Conservation (phyloP, 2,888 invertebrate species). For the Orchesellides sinensis region DNA sequence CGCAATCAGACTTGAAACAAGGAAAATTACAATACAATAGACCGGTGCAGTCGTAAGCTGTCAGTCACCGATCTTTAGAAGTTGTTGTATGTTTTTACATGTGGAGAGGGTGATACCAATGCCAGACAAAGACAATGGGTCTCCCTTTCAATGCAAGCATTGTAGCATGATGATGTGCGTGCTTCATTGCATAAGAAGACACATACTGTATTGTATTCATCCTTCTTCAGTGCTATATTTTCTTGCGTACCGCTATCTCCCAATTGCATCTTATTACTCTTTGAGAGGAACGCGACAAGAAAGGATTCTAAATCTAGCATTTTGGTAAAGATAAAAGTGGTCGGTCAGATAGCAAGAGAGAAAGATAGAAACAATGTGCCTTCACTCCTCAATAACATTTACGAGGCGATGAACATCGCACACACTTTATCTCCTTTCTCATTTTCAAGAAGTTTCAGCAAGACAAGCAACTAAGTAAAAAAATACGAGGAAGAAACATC, state of each 20-base stretch:
- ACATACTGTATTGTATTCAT: conserved; percentile 25
- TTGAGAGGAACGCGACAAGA: conserved; percentile 49
- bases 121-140: background rate
- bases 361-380: too few species aligned
- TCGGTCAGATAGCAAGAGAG: conserved; percentile 5
- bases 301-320: conserved; percentile 22
- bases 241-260: conserved; percentile 19
- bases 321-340: background rate
- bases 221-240: conserved; percentile 23
- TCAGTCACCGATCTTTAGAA: too few species aligned
- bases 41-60: conserved; percentile 40
- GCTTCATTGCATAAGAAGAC: background rate
- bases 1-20: background rate
- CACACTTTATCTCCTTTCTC: conserved; percentile 51
- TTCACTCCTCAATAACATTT: conserved; percentile 31
- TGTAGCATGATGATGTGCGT: conserved; percentile 9
- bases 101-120: too few species aligned
- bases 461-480: conserved; percentile 25
- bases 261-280: conserved; percentile 31
- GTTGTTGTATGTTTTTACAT: too few species aligned
- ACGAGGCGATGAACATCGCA: conserved; percentile 57
- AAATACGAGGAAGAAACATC: conserved; percentile 50
- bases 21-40: conserved; percentile 60
- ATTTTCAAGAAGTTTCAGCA: conserved; percentile 37
- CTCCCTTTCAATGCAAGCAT: conserved; percentile 20